Percentiles rank a stretch among this genome's conserved stretches.
Evolutionary conservation across 2,888 invertebrate genomes (phyloP).

Genomic region (Mycogona germanica): DNA sequence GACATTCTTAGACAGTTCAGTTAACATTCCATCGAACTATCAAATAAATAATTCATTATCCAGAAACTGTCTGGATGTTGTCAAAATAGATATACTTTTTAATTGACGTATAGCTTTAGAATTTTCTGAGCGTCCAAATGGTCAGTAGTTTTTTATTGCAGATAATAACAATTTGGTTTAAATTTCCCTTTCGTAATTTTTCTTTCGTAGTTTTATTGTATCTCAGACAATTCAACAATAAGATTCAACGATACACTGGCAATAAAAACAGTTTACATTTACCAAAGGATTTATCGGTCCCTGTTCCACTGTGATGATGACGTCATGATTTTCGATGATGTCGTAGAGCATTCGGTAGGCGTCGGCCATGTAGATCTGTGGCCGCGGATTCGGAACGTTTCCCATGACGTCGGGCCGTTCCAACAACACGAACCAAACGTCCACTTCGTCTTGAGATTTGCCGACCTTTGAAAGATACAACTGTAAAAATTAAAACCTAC

Average conservation of each 20-base stretch:
- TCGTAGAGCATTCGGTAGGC: conserved; percentile 30
- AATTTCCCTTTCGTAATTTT: too few relatives aligned
- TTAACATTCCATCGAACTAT: too few relatives aligned
- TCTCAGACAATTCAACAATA: neutral
- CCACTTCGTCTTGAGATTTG: conserved; percentile 23
- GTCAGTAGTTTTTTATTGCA: too few relatives aligned
- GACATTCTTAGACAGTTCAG: too few relatives aligned
- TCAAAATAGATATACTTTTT: too few relatives aligned
- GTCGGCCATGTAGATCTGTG: conserved; percentile 26
- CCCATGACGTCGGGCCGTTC: conserved; percentile 30
- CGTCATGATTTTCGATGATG: conserved; percentile 29
- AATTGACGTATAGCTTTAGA: too few relatives aligned
- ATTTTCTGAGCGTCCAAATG: too few relatives aligned
- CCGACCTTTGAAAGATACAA: conserved; percentile 7
- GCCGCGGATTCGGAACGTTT: conserved; percentile 18
- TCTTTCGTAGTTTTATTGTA: too few relatives aligned
- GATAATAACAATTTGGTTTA: too few relatives aligned
- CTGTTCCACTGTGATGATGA: conserved; percentile 28
- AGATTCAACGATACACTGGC: neutral
- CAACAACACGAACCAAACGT: conserved; percentile 32
- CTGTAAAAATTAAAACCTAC: neutral
- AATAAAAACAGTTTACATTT: neutral
- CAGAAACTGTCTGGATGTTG: too few relatives aligned
- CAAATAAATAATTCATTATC: too few relatives aligned
- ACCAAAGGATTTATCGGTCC: conserved; percentile 14